Evolutionary conservation across 2,888 invertebrate genomes (phyloP).

Genomic region (Nemapogon koenigi): DNA sequence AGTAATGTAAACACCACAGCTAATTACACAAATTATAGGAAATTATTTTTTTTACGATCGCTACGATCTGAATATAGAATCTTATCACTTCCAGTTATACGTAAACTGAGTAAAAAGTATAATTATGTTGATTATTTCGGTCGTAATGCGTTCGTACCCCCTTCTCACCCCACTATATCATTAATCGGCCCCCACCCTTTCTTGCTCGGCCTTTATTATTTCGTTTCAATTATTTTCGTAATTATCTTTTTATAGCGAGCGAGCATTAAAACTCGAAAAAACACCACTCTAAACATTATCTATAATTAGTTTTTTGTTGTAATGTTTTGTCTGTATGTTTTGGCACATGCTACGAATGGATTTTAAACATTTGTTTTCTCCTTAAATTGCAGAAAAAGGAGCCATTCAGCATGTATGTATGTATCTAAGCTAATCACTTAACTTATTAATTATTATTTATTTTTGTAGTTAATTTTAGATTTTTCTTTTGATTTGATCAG

Average conservation of each 20-base stretch:
- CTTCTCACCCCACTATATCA: conserved; percentile 26
- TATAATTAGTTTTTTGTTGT: conserved; percentile 58
- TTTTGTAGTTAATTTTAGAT: too few relatives aligned
- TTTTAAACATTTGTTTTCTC: too few relatives aligned
- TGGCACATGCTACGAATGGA: too few relatives aligned
- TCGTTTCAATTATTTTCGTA: conserved; percentile 66
- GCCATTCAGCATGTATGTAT: too few relatives aligned
- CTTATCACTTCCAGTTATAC: conserved; percentile 41
- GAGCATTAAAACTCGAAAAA: conserved; percentile 60
- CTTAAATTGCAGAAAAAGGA: too few relatives aligned
- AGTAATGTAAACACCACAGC: too few relatives aligned
- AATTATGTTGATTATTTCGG: conserved; percentile 65
- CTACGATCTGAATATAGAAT: conserved; percentile 33
- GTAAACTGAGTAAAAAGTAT: conserved; percentile 56
- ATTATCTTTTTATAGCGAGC: conserved; percentile 63
- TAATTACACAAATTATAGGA: too few relatives aligned
- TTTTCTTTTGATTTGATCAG: too few relatives aligned
- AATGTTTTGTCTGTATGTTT: too few relatives aligned
- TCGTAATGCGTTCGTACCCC: conserved; percentile 43
- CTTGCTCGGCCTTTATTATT: conserved; percentile 48
- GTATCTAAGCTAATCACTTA: too few relatives aligned
- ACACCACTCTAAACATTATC: conserved; percentile 58
- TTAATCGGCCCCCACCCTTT: conserved; percentile 44
- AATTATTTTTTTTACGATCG: too few relatives aligned
- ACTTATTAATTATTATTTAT: too few relatives aligned